Conservation (phyloP, 2,113 vertebrate species). For the Chaenocephalus aceratus region DNA sequence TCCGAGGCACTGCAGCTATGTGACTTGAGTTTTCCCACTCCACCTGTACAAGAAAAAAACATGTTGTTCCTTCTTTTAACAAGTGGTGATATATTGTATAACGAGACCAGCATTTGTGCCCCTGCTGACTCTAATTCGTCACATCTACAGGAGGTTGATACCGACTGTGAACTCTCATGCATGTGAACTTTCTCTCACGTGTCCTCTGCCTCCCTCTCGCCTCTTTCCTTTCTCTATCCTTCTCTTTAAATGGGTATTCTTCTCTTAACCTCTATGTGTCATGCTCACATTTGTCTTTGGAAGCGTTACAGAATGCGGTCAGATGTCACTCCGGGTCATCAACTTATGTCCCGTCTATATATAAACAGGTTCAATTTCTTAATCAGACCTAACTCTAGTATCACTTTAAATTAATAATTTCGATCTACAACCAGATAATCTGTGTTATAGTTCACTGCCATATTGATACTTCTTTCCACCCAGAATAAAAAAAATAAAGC, state of each 20-base stretch:
- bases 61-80: constrained; percentile 2
- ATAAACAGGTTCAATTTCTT: background rate
- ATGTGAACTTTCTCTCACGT: constrained; percentile 51
- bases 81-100: constrained; percentile 50
- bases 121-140: constrained; percentile 73
- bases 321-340: background rate
- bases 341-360: background rate
- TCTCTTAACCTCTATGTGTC: constrained; percentile 3
- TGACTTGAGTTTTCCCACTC: constrained; percentile 35
- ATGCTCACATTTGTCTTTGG: constrained; percentile 5
- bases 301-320: constrained; percentile 1
- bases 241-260: constrained; percentile 32
- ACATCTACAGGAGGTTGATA: constrained; percentile 66
- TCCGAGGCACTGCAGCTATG: constrained; percentile 2
- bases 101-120: constrained; percentile 37
- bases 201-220: constrained; percentile 30
- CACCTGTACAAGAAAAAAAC: constrained; percentile 42
- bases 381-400: constrained; percentile 5
- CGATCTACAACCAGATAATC: background rate
- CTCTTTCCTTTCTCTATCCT: constrained; percentile 22
- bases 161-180: constrained; percentile 70
- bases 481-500: constrained; percentile 19
- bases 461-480: background rate
- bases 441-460: background rate
- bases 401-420: background rate